Evolutionary conservation across 1,140 invertebrate genomes (phyloP).

Genomic region (Cheumatopsyche charites): DNA sequence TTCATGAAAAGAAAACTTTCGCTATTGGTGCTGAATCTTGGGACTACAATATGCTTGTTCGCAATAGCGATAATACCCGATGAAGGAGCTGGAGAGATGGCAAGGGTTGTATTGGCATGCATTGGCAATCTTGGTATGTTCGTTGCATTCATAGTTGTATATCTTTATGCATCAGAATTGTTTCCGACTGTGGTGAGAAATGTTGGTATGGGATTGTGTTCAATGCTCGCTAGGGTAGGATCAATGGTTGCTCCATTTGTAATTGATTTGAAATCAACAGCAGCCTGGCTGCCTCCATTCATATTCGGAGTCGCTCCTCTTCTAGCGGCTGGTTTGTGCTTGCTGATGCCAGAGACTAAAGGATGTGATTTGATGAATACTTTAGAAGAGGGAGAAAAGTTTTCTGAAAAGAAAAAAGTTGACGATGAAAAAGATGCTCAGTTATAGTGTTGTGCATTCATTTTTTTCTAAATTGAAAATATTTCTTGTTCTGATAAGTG

Average conservation of each 20-base stretch:
- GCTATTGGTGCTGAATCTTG: conserved; percentile 65
- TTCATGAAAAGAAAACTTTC: conserved; percentile 69
- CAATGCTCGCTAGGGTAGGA: conserved; percentile 64
- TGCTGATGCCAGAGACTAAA: conserved; percentile 69
- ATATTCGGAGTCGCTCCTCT: conserved; percentile 67
- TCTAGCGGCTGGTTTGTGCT: conserved; percentile 63
- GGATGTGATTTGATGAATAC: conserved; percentile 30
- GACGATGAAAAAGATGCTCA: no score
- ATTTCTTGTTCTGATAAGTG: no score
- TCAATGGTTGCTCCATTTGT: conserved; percentile 65
- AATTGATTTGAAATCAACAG: conserved; percentile 50
- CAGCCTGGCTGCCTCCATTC: conserved; percentile 63
- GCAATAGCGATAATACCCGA: conserved; percentile 63
- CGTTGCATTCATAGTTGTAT: conserved; percentile 64
- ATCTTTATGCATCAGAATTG: conserved; percentile 65
- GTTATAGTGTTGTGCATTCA: no score
- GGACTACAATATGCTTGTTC: conserved; percentile 69
- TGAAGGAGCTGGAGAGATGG: conserved; percentile 61
- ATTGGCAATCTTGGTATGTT: conserved; percentile 66
- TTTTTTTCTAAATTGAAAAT: no score
- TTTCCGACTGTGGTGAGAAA: conserved; percentile 66
- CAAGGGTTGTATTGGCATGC: conserved; percentile 55
- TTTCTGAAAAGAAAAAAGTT: background rate
- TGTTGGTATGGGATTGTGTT: conserved; percentile 64
- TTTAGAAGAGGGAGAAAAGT: conserved; percentile 29